phyloP scores from a whole-genome alignment of 2,113 vertebrate genomes.

The Proterorhinus semilunaris region DNA sequence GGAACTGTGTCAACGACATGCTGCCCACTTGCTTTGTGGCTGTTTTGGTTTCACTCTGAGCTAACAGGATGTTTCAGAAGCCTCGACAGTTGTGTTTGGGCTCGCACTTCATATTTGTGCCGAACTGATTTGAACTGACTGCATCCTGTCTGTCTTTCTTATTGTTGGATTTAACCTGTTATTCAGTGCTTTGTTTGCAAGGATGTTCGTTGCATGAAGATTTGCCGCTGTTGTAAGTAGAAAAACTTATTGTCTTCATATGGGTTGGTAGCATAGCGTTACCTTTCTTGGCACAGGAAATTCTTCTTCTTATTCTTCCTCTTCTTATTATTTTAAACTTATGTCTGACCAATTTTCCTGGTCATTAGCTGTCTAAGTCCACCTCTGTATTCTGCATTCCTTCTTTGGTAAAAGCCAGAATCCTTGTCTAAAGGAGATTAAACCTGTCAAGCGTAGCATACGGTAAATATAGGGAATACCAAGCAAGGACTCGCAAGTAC shows the following conservation, averaged over 20 bases:
- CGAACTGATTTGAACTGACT: background rate
- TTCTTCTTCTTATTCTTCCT: no score
- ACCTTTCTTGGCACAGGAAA: no score
- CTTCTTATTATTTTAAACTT: no score
- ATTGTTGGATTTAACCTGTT: background rate
- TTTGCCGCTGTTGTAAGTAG: background rate
- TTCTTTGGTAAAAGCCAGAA: slow-evolving; percentile 33
- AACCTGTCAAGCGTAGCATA: slow-evolving; percentile 29
- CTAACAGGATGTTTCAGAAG: slow-evolving; percentile 67
- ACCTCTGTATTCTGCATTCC: slow-evolving; percentile 28
- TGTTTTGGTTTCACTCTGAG: slow-evolving; percentile 45
- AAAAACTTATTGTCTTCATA: background rate
- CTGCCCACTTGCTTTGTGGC: background rate
- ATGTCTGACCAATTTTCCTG: no score
- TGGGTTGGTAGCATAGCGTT: background rate
- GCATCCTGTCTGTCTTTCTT: background rate
- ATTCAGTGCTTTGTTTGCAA: background rate
- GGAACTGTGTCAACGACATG: slow-evolving; percentile 16
- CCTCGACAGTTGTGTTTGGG: slow-evolving; percentile 3
- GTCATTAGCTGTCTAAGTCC: slow-evolving; percentile 21
- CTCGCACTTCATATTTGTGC: slow-evolving; percentile 15
- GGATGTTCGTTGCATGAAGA: background rate
- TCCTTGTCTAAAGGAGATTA: slow-evolving; percentile 48
- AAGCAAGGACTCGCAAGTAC: slow-evolving; percentile 3
- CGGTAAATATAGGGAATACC: slow-evolving; percentile 22